A percentile compares a stretch with the other conserved stretches of the same genome.
phyloP scores from a whole-genome alignment of 2,113 vertebrate species.

The Anhinga rufa region DNA sequence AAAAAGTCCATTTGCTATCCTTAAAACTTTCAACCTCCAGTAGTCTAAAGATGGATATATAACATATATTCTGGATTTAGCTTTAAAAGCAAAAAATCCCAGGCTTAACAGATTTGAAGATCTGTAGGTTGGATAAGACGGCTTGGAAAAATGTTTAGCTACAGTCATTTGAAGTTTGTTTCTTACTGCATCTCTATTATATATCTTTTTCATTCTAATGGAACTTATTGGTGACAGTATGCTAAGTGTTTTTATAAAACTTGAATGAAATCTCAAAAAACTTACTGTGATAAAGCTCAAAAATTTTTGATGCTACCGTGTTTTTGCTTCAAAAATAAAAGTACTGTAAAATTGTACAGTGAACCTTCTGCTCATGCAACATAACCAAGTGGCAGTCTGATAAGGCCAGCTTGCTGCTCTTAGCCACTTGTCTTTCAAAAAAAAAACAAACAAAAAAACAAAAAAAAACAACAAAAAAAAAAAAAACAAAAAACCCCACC shows the following conservation, averaged over 20 bases:
- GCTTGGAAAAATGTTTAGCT: neutral
- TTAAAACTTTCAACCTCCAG: neutral
- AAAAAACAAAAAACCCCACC: no score
- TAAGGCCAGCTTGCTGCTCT: slow-evolving; percentile 14
- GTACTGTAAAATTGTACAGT: neutral
- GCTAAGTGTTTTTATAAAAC: neutral
- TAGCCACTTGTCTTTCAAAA: neutral
- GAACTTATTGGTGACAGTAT: neutral
- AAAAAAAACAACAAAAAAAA: no score
- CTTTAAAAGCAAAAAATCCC: neutral
- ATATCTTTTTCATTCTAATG: neutral
- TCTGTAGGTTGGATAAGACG: neutral
- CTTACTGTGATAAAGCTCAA: neutral
- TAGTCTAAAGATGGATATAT: neutral
- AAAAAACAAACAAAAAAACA: neutral
- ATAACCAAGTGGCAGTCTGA: neutral
- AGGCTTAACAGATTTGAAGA: neutral
- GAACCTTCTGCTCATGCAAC: neutral
- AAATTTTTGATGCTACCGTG: no score
- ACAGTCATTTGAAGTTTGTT: neutral
- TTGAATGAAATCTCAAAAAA: neutral
- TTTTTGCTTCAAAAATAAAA: neutral
- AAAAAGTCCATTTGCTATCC: neutral
- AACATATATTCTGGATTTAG: neutral
- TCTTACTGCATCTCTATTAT: neutral